These are phyloP conservation scores for Castor canadensis DNA, from an alignment of 2,113 vertebrate genomes.

Conservation along the genomic window DNA sequence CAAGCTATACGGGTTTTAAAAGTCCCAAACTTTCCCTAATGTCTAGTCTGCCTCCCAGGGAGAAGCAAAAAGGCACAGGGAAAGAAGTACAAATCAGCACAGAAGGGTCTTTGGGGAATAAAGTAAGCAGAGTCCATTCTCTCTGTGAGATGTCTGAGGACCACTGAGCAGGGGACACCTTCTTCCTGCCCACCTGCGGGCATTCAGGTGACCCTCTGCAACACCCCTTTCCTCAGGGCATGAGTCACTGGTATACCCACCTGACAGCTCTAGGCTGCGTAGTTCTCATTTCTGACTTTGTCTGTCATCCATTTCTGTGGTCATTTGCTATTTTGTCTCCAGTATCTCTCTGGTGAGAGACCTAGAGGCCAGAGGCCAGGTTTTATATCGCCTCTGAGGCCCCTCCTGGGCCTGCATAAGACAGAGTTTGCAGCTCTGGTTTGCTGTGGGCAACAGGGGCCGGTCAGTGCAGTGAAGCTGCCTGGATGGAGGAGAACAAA, in stretches of 20 bases:
- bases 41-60: no score
- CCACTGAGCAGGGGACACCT: background rate
- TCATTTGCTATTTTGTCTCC: background rate
- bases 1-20: no score
- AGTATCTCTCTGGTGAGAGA: background rate
- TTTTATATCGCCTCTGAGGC: background rate
- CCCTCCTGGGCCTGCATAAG: background rate
- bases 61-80: background rate
- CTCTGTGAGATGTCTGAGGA: background rate
- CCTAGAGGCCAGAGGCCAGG: background rate
- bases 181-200: background rate
- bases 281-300: background rate
- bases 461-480: background rate
- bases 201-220: rapidly evolving
- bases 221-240: background rate
- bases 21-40: no score
- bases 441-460: background rate
- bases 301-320: background rate
- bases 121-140: background rate
- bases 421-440: background rate
- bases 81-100: background rate
- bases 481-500: background rate
- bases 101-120: background rate
- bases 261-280: background rate
- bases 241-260: background rate